Percentiles rank a stretch among this genome's conserved stretches.
These are phyloP conservation scores for Globia sparganii DNA, from an alignment of 2,888 invertebrate species.

Conservation along the genomic window DNA sequence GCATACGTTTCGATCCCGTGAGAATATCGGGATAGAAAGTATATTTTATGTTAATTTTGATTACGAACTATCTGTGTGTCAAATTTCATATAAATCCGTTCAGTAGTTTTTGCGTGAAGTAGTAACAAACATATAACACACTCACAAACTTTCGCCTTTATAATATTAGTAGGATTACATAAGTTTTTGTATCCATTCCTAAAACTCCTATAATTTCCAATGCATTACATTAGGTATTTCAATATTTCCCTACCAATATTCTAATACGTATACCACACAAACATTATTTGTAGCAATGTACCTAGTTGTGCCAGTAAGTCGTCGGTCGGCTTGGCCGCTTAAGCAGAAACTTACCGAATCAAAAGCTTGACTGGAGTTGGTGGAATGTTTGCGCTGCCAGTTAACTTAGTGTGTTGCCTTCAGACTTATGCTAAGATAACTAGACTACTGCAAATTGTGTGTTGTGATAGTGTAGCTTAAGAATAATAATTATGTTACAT, in stretches of 20 bases:
- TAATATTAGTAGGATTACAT: too few species aligned
- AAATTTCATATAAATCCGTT: too few species aligned
- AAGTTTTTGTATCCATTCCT: neutral
- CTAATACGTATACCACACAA: constrained; percentile 3
- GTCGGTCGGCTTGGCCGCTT: constrained; percentile 72
- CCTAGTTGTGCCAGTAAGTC: constrained; percentile 64
- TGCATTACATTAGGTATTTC: neutral
- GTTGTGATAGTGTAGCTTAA: constrained; percentile 1
- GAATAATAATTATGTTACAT: neutral
- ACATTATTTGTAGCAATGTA: constrained; percentile 59
- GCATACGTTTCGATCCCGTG: too few species aligned
- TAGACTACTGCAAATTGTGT: constrained; percentile 43
- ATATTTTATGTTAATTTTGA: too few species aligned
- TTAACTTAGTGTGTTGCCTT: constrained; percentile 74
- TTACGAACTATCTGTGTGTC: too few species aligned
- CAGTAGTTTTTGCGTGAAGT: too few species aligned
- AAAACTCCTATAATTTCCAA: neutral
- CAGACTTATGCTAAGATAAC: constrained; percentile 72
- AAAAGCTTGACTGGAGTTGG: constrained; percentile 78
- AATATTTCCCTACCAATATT: constrained; percentile 14
- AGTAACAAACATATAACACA: too few species aligned
- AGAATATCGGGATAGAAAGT: too few species aligned
- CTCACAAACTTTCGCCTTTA: too few species aligned
- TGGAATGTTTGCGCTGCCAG: constrained; percentile 77
- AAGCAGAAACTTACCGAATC: constrained; percentile 81